Base-by-base conservation (phyloP, 2,113 vertebrate species). In the Arvicanthis niloticus region DNA sequence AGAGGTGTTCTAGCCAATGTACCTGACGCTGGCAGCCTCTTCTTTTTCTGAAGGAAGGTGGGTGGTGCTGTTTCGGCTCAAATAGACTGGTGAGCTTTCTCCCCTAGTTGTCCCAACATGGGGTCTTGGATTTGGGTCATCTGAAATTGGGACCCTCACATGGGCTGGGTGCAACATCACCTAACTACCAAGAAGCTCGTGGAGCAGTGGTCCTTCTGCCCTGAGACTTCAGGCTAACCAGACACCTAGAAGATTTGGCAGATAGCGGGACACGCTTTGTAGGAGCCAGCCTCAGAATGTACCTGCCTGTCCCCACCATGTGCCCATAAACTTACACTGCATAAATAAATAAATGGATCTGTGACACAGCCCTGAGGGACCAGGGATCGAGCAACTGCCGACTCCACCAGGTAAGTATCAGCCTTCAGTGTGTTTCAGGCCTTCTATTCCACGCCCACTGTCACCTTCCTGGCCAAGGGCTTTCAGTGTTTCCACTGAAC, bases 1-100 rank as follows among this genome's bases (percentile, higher is more conserved):
- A 91, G 72, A 70, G 4, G 86, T 62, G 77, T 88, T 92, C 85
- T 82, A 92, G 96, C 72, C 96, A 96, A 45, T 95, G 81, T 88
- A 80, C 92, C 48, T 17, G 81, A 62, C 85, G 78, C 93, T 42
- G 60, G 86, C 72, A 70, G 92, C 94, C 56, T 60, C 76, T 51
- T 86, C 80, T 48, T 37, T 62, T 90, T 93, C 75, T 77, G 91
- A 96, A 72, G 70, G 75, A 34, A 62, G 40, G 9, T 4, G 6
- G 16, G 53, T 56, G 37, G 40, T 86, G 65, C 56, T 95, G n/a
- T 91, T 96, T 95, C 62, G 72, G 34, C 68, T 91, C 77, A 67
- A 26, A 94, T 82, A 45, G 90, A 56, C 58, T 10, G 17, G 17
- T 51, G 60, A 58, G 68, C 51, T 73, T 70, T 89, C 92, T 80